Evolutionary conservation across 2,113 vertebrate genomes (phyloP), one percentile per base, ranked within the genome.

Genomic region (Varanus komodoensis): DNA sequence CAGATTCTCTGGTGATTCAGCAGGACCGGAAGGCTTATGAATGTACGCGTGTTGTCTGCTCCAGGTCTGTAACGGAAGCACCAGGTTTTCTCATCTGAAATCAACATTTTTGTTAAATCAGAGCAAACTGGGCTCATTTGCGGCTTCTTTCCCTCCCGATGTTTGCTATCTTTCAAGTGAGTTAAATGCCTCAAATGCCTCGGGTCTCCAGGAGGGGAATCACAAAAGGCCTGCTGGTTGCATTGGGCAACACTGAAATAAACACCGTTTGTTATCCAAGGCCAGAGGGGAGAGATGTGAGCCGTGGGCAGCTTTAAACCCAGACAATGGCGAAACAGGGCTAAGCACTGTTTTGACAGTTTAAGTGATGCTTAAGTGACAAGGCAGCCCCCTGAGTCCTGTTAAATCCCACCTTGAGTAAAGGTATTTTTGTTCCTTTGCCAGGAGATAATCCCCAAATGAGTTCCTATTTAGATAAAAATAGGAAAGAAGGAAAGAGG

Each of bases 321-420:
- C 54, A 29, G 19, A 50, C 73, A 52, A 34, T 84, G n/a, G 29
- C 44, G 86, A 48, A 68, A 84, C 1, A 32, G 57, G 19, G 57
- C 54, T 89, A 75, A 83, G 80, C 81, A 23, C 27, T 19, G 69
- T 89, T 89, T 84, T 84, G 88, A 84, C 69, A 84, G 69, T 17
- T 84, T 61, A 84, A 77, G 52, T 64, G 88, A 77, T 83, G 81
- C 81, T 64, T 50, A 84, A 89, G 54, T n/a, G 38, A 61, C 34
- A 89, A 75, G 34, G 52, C 8, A 50, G 4, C n/a, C 52, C 48
- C 73, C 61, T 48, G 38, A 14, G 23, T 84, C 2, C 29, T 11
- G 57, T 67, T 64, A 52, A 68, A 89, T 84, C 82, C 57, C 81
- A 52, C 57, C 82, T 67, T 67, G 75, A 2, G 71, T n/a, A n/a